These are phyloP conservation scores for Sardina pilchardus DNA, from an alignment of 2,113 vertebrate genomes.

Conservation along the genomic window DNA sequence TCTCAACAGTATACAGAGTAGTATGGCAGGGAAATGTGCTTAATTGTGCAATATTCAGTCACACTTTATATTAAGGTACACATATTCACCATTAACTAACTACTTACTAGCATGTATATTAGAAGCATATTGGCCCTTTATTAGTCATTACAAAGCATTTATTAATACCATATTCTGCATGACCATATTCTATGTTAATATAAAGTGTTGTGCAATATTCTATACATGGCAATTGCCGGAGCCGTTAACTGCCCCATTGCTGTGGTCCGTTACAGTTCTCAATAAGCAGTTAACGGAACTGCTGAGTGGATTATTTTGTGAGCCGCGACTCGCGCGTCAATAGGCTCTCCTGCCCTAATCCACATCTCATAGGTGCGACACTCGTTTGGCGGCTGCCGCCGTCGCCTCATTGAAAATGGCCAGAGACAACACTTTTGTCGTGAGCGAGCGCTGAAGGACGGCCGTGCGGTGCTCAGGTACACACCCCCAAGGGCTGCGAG, in stretches of 20 bases:
- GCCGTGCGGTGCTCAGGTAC: conserved; percentile 43
- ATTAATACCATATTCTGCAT: too few species aligned
- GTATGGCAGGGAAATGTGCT: too few species aligned
- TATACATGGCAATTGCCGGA: background rate
- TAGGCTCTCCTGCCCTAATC: conserved; percentile 37
- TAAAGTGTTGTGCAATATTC: background rate
- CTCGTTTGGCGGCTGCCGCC: conserved; percentile 30
- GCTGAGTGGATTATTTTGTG: conserved; percentile 3
- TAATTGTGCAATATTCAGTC: background rate
- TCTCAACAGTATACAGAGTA: too few species aligned
- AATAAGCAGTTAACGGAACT: conserved; percentile 3
- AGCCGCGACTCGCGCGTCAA: conserved; percentile 51
- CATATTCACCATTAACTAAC: too few species aligned
- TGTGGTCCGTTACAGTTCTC: background rate
- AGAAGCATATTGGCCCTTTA: too few species aligned
- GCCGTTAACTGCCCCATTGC: background rate
- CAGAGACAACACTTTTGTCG: conserved; percentile 33
- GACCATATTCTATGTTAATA: too few species aligned
- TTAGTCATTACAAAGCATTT: too few species aligned
- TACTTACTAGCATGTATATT: too few species aligned
- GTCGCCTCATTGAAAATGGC: conserved; percentile 31
- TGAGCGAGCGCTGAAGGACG: background rate
- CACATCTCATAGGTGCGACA: conserved; percentile 33
- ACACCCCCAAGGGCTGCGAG: conserved; percentile 37
- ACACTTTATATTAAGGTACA: too few species aligned